Evolutionary conservation across 2,113 vertebrate species (phyloP), one percentile per base, ranked within the genome.

Genomic region (Morphnarchus princeps): DNA sequence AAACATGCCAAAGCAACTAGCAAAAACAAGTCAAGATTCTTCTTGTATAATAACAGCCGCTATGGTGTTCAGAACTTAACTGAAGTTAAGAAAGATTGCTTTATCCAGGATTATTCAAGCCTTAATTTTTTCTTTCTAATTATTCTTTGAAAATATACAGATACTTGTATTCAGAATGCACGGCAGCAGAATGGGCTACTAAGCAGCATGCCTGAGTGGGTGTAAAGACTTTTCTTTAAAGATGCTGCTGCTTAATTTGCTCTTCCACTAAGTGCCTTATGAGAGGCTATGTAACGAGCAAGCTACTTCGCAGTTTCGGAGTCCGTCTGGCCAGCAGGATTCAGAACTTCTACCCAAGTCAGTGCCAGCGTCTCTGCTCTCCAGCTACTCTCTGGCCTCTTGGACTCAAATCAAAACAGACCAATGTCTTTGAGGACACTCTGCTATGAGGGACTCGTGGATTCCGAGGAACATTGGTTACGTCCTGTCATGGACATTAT

Each of bases 11-110:
- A 42, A 76, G 76, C 62, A 89, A 96, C 36, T 6, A 69, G 40
- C n/a, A 88, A 94, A 87, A 86, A 59, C 70, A 94, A 93, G 47
- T 71, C n/a, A 61, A 92, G 81, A 88, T 87, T 61, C n/a, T 72
- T 87, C 76, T 52, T 74, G 45, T 82, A 11, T 47, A 90, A 73
- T 6, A 92, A 82, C 79, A 92, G 58, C 18, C 3, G 3, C 59
- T 67, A 3, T 59, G 54, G 92, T 79, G 63, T 70, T 91, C 31
- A 52, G 63, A 93, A 93, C 43, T 13, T 32, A 32, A 77, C 11
- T 65, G 78, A 96, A 86, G 57, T 92, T 65, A 0, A 29, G 82
- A 84, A 84, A 65, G 55, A 72, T 49, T 74, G 65, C 14, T 85
- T 94, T 83, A 79, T 74, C 36, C 0, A 11, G 82, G 57, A 88